These are phyloP conservation scores for Drosophila bipectinata DNA, from an alignment of 1,140 invertebrate species.

Conservation along the genomic window DNA sequence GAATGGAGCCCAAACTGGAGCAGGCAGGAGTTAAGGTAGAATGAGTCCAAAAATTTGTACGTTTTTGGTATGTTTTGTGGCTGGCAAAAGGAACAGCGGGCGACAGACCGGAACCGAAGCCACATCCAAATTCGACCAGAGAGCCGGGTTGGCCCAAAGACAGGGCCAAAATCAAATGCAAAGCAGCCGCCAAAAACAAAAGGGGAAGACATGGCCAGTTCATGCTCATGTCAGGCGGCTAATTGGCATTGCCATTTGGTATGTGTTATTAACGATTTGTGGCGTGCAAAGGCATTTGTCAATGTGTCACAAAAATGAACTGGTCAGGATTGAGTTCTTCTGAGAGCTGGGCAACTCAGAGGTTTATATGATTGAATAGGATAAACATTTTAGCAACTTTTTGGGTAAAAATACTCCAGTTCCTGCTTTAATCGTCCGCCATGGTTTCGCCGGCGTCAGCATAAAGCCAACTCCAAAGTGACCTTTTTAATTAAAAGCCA, in stretches of 20 bases:
- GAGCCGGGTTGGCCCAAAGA: conserved; percentile 10
- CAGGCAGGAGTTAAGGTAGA: conserved; percentile 9
- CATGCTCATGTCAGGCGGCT: conserved; percentile 59
- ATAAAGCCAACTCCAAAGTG: conserved; percentile 66
- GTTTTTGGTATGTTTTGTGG: conserved; percentile 9
- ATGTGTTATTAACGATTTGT: conserved; percentile 77
- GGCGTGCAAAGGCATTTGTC: conserved; percentile 73
- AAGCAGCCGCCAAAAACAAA: conserved; percentile 65
- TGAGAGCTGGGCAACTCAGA: too few relatives aligned
- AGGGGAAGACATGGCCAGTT: conserved; percentile 30
- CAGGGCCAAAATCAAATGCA: conserved; percentile 66
- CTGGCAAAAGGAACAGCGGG: conserved; percentile 31
- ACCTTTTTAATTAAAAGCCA: conserved; percentile 78
- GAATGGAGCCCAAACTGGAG: conserved; percentile 39
- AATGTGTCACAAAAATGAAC: conserved; percentile 75
- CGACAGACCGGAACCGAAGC: conserved; percentile 38
- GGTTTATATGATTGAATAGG: not conserved
- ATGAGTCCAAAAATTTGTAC: conserved; percentile 66
- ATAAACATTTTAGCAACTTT: too few relatives aligned
- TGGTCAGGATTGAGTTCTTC: conserved; percentile 5
- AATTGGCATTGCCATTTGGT: conserved; percentile 67
- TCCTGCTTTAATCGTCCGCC: conserved; percentile 14
- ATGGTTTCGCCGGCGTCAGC: conserved; percentile 52
- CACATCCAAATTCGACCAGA: conserved; percentile 21
- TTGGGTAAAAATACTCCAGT: not conserved